Percentiles rank a stretch among this genome's conserved stretches.
Evolutionary conservation across 2,888 invertebrate genomes (phyloP).

Genomic region (Parnassius apollo): DNA sequence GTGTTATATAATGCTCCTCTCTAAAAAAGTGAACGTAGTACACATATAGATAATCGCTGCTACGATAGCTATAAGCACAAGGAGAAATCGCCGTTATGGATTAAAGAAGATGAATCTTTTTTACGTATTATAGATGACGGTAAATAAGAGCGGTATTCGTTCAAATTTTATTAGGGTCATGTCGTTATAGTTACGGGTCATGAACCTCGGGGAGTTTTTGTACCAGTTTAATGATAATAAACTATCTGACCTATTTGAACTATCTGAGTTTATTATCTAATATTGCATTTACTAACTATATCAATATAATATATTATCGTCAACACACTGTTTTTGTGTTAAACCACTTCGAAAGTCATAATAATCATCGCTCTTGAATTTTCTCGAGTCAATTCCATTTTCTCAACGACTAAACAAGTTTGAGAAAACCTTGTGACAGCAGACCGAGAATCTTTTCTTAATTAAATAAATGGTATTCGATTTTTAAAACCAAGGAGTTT

Average conservation of each 20-base stretch:
- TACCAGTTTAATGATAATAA: conserved; percentile 51
- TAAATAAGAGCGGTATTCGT: conserved; percentile 7
- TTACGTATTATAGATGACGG: conserved; percentile 31
- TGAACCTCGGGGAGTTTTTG: conserved; percentile 28
- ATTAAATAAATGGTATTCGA: too few species aligned
- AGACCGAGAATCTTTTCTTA: too few species aligned
- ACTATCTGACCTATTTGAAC: conserved; percentile 28
- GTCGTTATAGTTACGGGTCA: conserved; percentile 25
- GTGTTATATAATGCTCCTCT: conserved; percentile 4
- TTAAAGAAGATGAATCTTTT: conserved; percentile 37
- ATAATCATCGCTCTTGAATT: too few species aligned
- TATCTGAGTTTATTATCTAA: too few species aligned
- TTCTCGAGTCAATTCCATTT: too few species aligned
- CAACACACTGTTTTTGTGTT: too few species aligned
- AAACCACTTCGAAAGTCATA: too few species aligned
- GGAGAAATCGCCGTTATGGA: conserved; percentile 45
- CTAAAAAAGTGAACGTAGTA: conserved; percentile 60
- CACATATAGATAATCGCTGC: conserved; percentile 53
- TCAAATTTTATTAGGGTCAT: conserved; percentile 2
- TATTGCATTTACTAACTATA: too few species aligned
- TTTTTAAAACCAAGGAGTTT: too few species aligned
- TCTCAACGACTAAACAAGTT: too few species aligned
- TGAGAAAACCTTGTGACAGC: too few species aligned
- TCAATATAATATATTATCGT: too few species aligned
- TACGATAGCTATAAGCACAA: conserved; percentile 49